Evolutionary conservation across 2,888 invertebrate genomes (phyloP).

Genomic region (Clistopyga incitator): DNA sequence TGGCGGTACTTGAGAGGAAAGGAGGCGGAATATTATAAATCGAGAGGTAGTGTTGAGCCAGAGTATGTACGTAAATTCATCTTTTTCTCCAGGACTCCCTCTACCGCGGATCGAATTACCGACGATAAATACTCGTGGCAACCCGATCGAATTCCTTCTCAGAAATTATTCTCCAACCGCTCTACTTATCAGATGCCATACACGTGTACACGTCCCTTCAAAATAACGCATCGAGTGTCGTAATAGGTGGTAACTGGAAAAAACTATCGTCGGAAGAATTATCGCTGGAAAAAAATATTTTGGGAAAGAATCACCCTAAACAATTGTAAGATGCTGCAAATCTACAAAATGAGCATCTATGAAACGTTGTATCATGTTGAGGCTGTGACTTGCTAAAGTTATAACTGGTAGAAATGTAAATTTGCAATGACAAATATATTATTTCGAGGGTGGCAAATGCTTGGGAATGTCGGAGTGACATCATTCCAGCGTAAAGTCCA

Average conservation of each 20-base stretch:
- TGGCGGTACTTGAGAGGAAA: not conserved
- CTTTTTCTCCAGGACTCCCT: conserved; percentile 5
- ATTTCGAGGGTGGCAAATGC: not conserved
- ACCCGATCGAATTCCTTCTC: conserved; percentile 37
- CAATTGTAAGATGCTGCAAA: no score
- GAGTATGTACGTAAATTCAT: conserved; percentile 28
- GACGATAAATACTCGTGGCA: conserved; percentile 32
- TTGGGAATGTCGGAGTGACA: not conserved
- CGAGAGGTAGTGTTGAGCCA: not conserved
- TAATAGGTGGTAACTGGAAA: not conserved
- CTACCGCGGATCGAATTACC: conserved; percentile 35
- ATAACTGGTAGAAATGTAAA: no score
- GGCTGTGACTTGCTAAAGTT: no score
- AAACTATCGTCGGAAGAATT: no score
- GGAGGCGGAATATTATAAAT: conserved; percentile 26
- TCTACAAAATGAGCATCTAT: no score
- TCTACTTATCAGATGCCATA: conserved; percentile 12
- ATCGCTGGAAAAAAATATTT: no score
- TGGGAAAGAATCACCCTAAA: no score
- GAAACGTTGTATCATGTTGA: no score
- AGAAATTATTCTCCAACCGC: conserved; percentile 18
- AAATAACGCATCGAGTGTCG: not conserved
- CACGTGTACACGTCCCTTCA: not conserved
- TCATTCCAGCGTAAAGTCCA: not conserved
- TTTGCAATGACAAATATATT: not conserved